phyloP scores from a whole-genome alignment of 2,888 invertebrate species.

The Trachelus stipa region DNA sequence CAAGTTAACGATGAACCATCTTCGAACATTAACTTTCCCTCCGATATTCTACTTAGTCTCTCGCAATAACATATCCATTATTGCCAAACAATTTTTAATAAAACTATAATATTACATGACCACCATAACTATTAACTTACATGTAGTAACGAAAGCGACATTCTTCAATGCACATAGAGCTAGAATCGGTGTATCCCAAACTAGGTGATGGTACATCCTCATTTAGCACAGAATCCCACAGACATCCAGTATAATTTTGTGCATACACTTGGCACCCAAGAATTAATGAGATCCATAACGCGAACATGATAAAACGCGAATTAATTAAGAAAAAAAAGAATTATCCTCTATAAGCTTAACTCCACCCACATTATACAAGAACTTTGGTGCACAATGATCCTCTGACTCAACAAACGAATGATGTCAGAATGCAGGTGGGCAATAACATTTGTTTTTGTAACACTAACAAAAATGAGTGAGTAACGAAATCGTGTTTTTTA shows the following conservation, averaged over 20 bases:
- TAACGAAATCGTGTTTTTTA: background rate
- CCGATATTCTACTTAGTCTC: background rate
- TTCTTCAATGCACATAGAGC: conserved; percentile 48
- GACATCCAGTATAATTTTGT: conserved; percentile 53
- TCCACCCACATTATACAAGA: background rate
- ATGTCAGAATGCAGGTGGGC: conserved; percentile 18
- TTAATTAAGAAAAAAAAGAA: background rate
- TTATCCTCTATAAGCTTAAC: background rate
- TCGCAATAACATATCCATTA: background rate
- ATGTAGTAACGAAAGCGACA: conserved; percentile 57
- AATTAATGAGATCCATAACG: background rate
- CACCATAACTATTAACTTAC: conserved; percentile 39
- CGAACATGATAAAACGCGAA: background rate
- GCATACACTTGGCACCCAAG: conserved; percentile 15
- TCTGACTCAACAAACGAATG: conserved; percentile 23
- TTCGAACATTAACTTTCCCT: background rate
- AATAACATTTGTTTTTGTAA: background rate
- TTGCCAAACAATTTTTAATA: background rate
- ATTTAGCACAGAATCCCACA: conserved; percentile 40
- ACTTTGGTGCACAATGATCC: conserved; percentile 22
- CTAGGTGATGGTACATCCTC: conserved; percentile 45
- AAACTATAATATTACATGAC: background rate
- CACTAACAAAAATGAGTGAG: background rate
- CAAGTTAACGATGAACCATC: background rate
- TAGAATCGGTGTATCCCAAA: conserved; percentile 39